Evolutionary conservation across 2,888 invertebrate genomes (phyloP).

Genomic region (Heteromurus nitidus): DNA sequence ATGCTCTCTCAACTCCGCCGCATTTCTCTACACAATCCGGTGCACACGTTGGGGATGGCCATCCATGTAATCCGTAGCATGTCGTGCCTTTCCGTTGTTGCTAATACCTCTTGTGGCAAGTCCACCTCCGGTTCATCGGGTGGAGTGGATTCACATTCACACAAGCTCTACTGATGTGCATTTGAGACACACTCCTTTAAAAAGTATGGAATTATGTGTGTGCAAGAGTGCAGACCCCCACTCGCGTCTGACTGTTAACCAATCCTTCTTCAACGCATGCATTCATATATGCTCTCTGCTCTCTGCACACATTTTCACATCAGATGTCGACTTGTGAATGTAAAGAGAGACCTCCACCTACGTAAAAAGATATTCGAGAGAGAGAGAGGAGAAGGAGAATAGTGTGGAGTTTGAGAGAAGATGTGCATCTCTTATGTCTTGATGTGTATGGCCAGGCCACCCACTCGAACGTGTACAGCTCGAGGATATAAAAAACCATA

Average conservation of each 20-base stretch:
- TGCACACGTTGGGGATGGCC: too few relatives aligned
- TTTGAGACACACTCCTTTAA: background rate
- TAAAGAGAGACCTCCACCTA: slow-evolving; percentile 42
- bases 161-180: too few relatives aligned
- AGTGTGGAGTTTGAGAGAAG: too few relatives aligned
- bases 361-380: background rate
- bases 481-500: slow-evolving; percentile 33
- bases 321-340: background rate
- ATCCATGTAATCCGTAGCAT: too few relatives aligned
- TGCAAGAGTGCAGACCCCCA: background rate
- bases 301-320: background rate
- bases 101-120: too few relatives aligned
- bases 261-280: background rate
- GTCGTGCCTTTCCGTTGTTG: too few relatives aligned
- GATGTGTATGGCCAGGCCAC: slow-evolving; percentile 1
- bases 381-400: background rate
- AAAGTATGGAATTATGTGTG: background rate
- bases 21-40: too few relatives aligned
- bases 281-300: background rate
- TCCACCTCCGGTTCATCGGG: too few relatives aligned
- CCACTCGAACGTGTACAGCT: background rate
- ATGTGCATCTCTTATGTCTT: background rate
- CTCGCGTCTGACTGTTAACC: too few relatives aligned
- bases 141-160: too few relatives aligned
- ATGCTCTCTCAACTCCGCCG: too few relatives aligned